These are phyloP conservation scores for Phylloscopus trochiloides DNA, from an alignment of 2,113 vertebrate species.

Conservation along the genomic window DNA sequence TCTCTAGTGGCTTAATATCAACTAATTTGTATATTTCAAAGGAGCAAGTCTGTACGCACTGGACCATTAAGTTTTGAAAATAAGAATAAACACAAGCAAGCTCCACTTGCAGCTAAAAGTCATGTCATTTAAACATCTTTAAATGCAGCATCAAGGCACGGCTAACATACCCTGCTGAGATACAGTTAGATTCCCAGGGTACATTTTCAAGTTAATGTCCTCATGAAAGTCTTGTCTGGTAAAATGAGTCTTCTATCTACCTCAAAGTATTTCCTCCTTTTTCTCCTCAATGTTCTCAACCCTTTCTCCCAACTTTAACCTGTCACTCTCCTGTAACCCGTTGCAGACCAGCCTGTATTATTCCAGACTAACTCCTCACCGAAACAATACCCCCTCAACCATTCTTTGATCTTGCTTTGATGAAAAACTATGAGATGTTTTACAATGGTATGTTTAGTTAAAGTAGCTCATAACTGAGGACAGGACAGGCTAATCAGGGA, in stretches of 20 bases:
- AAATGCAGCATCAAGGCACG: background rate
- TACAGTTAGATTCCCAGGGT: background rate
- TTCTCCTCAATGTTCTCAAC: background rate
- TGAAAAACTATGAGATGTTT: background rate
- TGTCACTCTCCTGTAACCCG: background rate
- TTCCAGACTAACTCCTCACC: background rate
- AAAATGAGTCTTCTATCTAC: background rate
- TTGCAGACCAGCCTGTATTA: background rate
- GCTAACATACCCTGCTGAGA: background rate
- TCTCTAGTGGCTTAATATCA: background rate
- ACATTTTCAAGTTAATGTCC: background rate
- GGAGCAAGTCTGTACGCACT: background rate
- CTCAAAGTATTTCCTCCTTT: background rate
- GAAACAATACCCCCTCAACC: rapidly evolving
- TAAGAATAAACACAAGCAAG: background rate
- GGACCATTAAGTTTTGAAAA: background rate
- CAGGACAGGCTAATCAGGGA: background rate
- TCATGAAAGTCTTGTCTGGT: background rate
- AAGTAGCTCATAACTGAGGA: background rate
- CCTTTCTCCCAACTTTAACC: background rate
- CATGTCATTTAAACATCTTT: background rate
- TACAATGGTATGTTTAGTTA: background rate
- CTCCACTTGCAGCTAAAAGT: background rate
- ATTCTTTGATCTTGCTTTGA: background rate
- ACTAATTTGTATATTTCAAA: background rate